phyloP scores from a whole-genome alignment of 2,113 vertebrate species.

The Phyllopteryx taeniolatus region DNA sequence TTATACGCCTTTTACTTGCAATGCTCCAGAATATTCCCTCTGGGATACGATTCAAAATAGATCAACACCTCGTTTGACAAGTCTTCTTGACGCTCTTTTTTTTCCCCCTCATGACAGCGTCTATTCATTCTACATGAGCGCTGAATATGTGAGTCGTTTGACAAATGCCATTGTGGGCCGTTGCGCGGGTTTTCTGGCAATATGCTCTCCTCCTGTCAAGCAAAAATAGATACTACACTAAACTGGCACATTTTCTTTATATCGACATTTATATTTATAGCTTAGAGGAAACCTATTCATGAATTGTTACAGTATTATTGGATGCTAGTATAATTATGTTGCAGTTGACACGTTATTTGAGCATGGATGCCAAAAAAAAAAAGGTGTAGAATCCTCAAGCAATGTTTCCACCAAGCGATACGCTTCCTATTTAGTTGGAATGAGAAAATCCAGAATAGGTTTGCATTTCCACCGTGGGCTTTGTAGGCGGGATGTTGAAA shows the following conservation, averaged over 20 bases:
- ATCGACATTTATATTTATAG: neutral
- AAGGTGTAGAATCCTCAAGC: neutral
- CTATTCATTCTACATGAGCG: constrained; percentile 26
- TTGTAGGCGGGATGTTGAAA: neutral
- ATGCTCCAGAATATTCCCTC: constrained; percentile 24
- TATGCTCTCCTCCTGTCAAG: neutral
- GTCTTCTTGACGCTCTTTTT: constrained; percentile 11
- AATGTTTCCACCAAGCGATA: neutral
- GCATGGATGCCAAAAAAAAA: neutral
- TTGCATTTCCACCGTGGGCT: neutral
- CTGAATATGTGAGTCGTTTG: constrained; percentile 35
- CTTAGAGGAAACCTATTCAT: neutral
- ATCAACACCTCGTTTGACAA: constrained; percentile 49
- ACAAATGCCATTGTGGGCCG: constrained; percentile 8
- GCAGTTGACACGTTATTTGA: neutral
- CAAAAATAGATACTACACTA: neutral
- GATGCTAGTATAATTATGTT: neutral
- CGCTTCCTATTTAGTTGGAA: neutral
- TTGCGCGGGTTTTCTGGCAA: constrained; percentile 4
- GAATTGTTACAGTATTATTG: neutral
- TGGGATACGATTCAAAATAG: constrained; percentile 39
- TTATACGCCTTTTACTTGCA: constrained; percentile 4
- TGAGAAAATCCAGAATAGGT: neutral
- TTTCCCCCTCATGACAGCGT: constrained; percentile 10
- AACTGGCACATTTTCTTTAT: neutral